Conservation (phyloP, 2,113 vertebrate genomes). For the Malurus cyaneus region DNA sequence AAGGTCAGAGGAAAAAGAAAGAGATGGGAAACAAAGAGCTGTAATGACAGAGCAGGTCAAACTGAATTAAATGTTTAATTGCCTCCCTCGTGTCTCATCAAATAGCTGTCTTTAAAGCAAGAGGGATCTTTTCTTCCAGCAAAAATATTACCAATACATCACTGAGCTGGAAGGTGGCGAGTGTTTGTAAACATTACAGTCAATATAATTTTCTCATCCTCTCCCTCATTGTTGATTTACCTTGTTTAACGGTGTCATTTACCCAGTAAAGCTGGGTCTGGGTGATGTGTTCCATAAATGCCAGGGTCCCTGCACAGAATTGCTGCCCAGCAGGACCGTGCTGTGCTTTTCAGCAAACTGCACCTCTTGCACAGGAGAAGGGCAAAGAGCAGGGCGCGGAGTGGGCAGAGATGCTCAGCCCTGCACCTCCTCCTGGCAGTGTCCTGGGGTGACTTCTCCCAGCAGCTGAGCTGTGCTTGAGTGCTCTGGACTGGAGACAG, state of each 20-base stretch:
- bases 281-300: not conserved
- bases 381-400: not conserved
- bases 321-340: not conserved
- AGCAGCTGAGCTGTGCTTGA: not conserved
- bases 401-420: not conserved
- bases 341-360: not conserved
- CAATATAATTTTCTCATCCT: conserved; percentile 31
- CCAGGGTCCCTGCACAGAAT: not conserved
- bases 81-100: conserved; percentile 51
- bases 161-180: conserved; percentile 9
- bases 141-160: conserved; percentile 53
- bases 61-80: conserved; percentile 63
- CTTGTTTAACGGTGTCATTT: not conserved
- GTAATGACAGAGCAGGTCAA: conserved; percentile 56
- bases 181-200: conserved; percentile 57
- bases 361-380: not conserved
- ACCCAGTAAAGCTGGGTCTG: not conserved
- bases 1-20: conserved; percentile 45
- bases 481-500: not conserved
- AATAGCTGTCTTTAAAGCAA: conserved; percentile 43
- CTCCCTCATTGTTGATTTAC: conserved; percentile 36
- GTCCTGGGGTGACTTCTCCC: not conserved
- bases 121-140: conserved; percentile 38
- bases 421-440: not conserved
- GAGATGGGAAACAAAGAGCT: conserved; percentile 43